Evolutionary conservation across 2,888 invertebrate species (phyloP).

Genomic region (Agriopis marginaria): DNA sequence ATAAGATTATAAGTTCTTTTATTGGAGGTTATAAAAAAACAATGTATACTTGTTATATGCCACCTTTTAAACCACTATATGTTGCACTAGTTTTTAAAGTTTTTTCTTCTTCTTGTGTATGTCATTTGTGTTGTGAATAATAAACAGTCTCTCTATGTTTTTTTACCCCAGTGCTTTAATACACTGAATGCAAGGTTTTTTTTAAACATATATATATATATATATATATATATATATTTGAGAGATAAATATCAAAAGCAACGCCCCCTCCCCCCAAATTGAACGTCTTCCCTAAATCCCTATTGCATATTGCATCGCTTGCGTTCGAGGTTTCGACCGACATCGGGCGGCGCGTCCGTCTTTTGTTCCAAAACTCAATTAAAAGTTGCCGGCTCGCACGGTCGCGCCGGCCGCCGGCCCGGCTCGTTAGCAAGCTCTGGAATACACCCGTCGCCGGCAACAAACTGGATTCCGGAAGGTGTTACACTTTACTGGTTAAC

Average conservation of each 20-base stretch:
- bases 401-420: conserved; percentile 50
- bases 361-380: conserved; percentile 76
- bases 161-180: too few species aligned
- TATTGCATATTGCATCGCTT: conserved; percentile 10
- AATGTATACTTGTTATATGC: too few species aligned
- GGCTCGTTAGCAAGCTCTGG: conserved; percentile 41
- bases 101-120: too few species aligned
- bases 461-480: conserved; percentile 42
- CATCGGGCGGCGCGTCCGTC: conserved; percentile 45
- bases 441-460: conserved; percentile 42
- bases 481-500: conserved; percentile 35
- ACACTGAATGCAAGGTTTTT: background rate
- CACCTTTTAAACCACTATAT: too few species aligned
- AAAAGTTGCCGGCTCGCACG: conserved; percentile 65
- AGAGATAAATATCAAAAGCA: background rate
- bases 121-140: too few species aligned
- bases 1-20: too few species aligned
- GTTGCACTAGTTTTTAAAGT: too few species aligned
- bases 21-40: too few species aligned
- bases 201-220: background rate
- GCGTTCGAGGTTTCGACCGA: conserved; percentile 9
- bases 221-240: background rate
- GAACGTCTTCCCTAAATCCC: background rate
- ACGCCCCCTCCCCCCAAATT: background rate
- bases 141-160: too few species aligned